Base-by-base conservation (phyloP, 2,888 invertebrate species). In the Oligia strigilis region DNA sequence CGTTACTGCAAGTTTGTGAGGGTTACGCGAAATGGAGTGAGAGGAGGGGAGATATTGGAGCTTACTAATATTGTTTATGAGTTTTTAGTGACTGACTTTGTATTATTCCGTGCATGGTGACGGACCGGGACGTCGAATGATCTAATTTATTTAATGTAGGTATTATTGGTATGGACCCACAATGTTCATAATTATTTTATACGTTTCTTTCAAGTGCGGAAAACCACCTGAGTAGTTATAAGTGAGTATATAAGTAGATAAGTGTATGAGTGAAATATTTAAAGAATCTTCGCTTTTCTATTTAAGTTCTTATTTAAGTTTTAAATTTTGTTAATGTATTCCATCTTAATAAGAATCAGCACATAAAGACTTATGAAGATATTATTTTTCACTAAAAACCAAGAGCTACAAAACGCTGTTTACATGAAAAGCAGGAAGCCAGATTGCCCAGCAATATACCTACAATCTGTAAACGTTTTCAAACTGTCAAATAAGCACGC, bases 401-500 rank as follows among this genome's bases (percentile, higher is more conserved):
- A 87, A 79, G 86, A 87, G 85, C 87, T 88, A 92, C 94, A 93
- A 96, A 96, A 93, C 93, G 88, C 90, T 97, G 96, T 97, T 97
- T 96, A 97, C 93, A 94, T 94, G 92, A 95, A 93, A 93, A 92
- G 91, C 96, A 95, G 97, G 96, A 97, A 97, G 94, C 97, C 97
- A 97, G 94, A 97, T 97, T 96, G 96, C 97, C 95, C 88, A 88
- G 92, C 95, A 96, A 96, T 96, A 96, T 90, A 89, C 89, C 89
- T 89, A 90, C 87, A 87, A 89, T 96, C 96, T 95, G 95, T 96
- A 96, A 97, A 97, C 96, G 97, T 97, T 96, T 97, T 97, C 96
- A 97, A 97, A 94, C 96, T 97, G 97, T 97, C 97, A 96, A 97
- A 97, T 96, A 96, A 96, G 96, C 95, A 93, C 92, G 92, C 93